Evolutionary conservation across 2,113 vertebrate genomes (phyloP).

Genomic region (Cavia porcellus): DNA sequence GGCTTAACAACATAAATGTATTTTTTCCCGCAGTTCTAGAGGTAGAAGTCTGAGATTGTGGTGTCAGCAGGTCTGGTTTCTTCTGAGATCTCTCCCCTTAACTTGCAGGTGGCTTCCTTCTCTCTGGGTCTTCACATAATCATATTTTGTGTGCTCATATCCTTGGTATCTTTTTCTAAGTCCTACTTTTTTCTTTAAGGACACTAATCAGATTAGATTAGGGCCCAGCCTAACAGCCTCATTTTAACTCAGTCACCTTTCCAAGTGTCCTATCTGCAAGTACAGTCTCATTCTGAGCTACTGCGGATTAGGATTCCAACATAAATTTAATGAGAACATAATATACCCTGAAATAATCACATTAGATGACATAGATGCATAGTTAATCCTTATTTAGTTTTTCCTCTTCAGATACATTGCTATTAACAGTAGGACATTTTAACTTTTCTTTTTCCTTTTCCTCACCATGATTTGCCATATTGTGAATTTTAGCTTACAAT

Average conservation of each 20-base stretch:
- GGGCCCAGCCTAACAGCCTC: neutral
- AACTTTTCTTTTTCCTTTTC: neutral
- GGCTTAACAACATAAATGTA: neutral
- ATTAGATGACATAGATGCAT: neutral
- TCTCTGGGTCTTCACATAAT: neutral
- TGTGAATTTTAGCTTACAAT: conserved; percentile 19
- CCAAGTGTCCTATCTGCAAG: neutral
- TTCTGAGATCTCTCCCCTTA: neutral
- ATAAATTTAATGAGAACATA: neutral
- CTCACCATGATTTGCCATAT: neutral
- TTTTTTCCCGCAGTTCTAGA: neutral
- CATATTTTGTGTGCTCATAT: neutral
- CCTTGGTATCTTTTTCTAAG: neutral
- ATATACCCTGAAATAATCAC: neutral
- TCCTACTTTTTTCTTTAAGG: neutral
- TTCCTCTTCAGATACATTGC: neutral
- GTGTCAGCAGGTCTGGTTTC: neutral
- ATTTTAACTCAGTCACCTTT: neutral
- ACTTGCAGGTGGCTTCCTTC: neutral
- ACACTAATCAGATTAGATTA: neutral
- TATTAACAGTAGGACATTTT: neutral
- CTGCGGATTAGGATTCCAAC: neutral
- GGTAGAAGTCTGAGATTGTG: neutral
- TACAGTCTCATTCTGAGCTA: neutral
- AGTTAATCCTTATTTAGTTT: neutral